Evolutionary conservation across 2,888 invertebrate genomes (phyloP).

Genomic region (Lagria hirta): DNA sequence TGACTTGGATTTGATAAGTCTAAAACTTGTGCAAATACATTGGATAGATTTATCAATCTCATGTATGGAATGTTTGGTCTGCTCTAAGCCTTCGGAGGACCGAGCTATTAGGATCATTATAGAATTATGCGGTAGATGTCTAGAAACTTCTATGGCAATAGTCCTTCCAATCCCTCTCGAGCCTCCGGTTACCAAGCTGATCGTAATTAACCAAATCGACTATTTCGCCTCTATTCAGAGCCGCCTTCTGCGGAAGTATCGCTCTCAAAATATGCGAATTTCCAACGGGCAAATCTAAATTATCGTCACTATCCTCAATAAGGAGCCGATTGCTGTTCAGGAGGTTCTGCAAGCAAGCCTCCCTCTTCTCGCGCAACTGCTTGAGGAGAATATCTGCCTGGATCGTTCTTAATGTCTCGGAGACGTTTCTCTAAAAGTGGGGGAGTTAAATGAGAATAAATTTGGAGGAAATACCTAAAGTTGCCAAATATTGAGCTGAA

Average conservation of each 20-base stretch:
- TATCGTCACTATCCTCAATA: constrained; percentile 41
- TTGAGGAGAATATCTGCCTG: constrained; percentile 56
- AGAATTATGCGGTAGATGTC: constrained; percentile 67
- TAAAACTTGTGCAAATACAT: constrained; percentile 53
- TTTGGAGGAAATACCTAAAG: constrained; percentile 42
- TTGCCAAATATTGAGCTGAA: constrained; percentile 44
- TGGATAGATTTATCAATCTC: constrained; percentile 50
- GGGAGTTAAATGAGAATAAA: background rate
- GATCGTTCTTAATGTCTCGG: constrained; percentile 55
- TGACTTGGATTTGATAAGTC: constrained; percentile 65
- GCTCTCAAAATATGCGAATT: constrained; percentile 53
- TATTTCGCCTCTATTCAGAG: constrained; percentile 57
- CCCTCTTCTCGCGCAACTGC: constrained; percentile 56
- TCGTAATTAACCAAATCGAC: constrained; percentile 59
- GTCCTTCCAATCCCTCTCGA: constrained; percentile 85
- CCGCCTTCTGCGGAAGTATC: constrained; percentile 56
- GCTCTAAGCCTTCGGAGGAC: constrained; percentile 64
- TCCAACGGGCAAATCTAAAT: constrained; percentile 54
- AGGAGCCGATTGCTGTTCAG: constrained; percentile 40
- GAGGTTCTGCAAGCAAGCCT: constrained; percentile 57
- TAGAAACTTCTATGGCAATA: constrained; percentile 72
- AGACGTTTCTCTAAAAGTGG: constrained; percentile 54
- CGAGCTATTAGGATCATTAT: constrained; percentile 76
- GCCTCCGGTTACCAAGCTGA: constrained; percentile 77
- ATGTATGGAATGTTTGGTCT: constrained; percentile 61